Conservation (phyloP, 2,797 vertebrate genomes). For the Sebastes nivosus region DNA sequence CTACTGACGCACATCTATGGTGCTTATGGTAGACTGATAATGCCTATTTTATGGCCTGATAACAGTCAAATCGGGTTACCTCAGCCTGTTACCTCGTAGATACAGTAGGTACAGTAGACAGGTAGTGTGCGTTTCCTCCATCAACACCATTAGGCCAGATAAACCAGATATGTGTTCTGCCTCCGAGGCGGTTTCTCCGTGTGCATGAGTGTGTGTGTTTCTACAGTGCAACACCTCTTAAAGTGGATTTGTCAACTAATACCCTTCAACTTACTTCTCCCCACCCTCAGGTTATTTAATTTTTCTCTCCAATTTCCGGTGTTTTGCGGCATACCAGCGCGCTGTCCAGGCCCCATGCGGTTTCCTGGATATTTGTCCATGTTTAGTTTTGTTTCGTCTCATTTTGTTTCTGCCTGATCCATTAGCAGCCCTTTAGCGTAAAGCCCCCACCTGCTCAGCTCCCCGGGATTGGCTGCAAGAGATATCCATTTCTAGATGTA, state of each 20-base stretch:
- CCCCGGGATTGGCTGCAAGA: conserved; percentile 53
- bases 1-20: too few relatives aligned
- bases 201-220: conserved; percentile 11
- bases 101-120: neutral
- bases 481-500: conserved; percentile 71
- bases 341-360: conserved; percentile 1
- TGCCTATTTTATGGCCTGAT: too few relatives aligned
- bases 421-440: conserved; percentile 43
- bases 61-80: too few relatives aligned
- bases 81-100: neutral
- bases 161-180: conserved; percentile 6
- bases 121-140: neutral
- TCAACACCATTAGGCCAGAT: conserved; percentile 6
- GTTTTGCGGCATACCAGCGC: conserved; percentile 3
- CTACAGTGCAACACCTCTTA: conserved; percentile 19
- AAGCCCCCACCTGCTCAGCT: conserved; percentile 48
- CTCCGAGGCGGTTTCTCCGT: conserved; percentile 11
- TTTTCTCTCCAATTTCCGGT: conserved; percentile 46
- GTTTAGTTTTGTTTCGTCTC: neutral
- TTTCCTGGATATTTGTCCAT: conserved; percentile 26
- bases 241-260: conserved; percentile 63
- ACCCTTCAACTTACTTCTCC: conserved; percentile 48
- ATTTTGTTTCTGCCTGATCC: conserved; percentile 27
- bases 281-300: conserved; percentile 39
- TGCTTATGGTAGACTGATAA: too few relatives aligned